Conservation (phyloP, 2,113 vertebrate genomes). For the Lipophrys pholis region DNA sequence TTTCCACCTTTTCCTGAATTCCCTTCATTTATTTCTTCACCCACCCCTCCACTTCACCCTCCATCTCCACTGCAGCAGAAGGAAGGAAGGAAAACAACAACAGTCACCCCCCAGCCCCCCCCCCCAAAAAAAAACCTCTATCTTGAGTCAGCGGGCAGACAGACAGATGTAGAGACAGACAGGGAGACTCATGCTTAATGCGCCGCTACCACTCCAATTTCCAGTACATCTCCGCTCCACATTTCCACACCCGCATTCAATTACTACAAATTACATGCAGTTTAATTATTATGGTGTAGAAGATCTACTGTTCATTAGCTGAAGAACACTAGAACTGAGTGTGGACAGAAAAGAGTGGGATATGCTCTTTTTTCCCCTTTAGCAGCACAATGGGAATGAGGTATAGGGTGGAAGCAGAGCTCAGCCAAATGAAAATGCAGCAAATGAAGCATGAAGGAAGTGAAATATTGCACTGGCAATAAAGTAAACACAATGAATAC, state of each 20-base stretch:
- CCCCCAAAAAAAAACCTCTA: constrained; percentile 19
- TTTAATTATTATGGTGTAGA: constrained; percentile 66
- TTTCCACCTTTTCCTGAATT: background rate
- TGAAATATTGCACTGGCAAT: constrained; percentile 36
- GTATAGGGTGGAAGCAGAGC: constrained; percentile 9
- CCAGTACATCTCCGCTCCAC: constrained; percentile 45
- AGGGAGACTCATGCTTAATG: constrained; percentile 30
- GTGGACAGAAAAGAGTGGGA: constrained; percentile 32
- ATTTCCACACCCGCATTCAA: constrained; percentile 59
- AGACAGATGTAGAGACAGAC: background rate
- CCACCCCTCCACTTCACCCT: background rate
- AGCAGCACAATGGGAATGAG: constrained; percentile 6
- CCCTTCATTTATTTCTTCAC: constrained; percentile 19
- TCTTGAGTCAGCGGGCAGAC: constrained; percentile 14
- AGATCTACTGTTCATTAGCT: constrained; percentile 68
- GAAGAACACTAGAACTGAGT: constrained; percentile 46
- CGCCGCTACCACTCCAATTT: constrained; percentile 35
- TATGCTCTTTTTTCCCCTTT: background rate
- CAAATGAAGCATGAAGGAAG: constrained; percentile 57
- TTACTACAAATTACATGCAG: constrained; percentile 66
- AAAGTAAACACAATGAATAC: constrained; percentile 53
- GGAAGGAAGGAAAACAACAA: constrained; percentile 21
- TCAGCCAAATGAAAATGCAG: constrained; percentile 56
- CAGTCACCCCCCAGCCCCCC: no score
- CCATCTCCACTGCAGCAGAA: background rate